Percentiles rank a stretch among this genome's conserved stretches.
Conservation (phyloP, 2,797 vertebrate genomes). For the Coilia nasus region DNA sequence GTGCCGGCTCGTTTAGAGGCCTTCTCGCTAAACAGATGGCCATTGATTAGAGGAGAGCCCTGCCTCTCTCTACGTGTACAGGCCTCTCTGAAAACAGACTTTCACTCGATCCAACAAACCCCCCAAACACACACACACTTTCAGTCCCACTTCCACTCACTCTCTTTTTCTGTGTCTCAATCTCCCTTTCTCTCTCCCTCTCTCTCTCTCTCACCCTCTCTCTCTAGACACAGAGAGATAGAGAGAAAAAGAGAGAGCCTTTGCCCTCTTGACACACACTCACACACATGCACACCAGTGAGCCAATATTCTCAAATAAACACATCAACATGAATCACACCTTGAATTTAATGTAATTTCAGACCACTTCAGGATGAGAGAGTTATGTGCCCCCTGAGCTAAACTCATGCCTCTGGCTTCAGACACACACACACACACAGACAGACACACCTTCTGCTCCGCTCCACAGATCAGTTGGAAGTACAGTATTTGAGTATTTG, state of each 20-base stretch:
- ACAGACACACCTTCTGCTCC: too few relatives aligned
- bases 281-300: neutral
- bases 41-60: slow-evolving; percentile 68
- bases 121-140: too few relatives aligned
- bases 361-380: neutral
- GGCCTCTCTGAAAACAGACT: too few relatives aligned
- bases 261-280: neutral
- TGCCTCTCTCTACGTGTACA: too few relatives aligned
- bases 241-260: too few relatives aligned
- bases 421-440: too few relatives aligned
- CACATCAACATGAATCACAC: slow-evolving; percentile 18
- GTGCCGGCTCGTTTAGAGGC: slow-evolving; percentile 64
- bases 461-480: neutral
- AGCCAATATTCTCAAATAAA: slow-evolving; percentile 17
- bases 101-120: too few relatives aligned
- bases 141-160: neutral
- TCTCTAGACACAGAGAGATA: too few relatives aligned
- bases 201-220: neutral
- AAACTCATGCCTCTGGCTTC: neutral
- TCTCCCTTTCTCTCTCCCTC: neutral
- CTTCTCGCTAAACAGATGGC: slow-evolving; percentile 64
- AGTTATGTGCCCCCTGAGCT: neutral
- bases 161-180: too few relatives aligned
- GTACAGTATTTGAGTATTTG: too few relatives aligned
- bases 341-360: slow-evolving; percentile 9